phyloP scores from a whole-genome alignment of 2,888 invertebrate species.

The Anaspis maculata region DNA sequence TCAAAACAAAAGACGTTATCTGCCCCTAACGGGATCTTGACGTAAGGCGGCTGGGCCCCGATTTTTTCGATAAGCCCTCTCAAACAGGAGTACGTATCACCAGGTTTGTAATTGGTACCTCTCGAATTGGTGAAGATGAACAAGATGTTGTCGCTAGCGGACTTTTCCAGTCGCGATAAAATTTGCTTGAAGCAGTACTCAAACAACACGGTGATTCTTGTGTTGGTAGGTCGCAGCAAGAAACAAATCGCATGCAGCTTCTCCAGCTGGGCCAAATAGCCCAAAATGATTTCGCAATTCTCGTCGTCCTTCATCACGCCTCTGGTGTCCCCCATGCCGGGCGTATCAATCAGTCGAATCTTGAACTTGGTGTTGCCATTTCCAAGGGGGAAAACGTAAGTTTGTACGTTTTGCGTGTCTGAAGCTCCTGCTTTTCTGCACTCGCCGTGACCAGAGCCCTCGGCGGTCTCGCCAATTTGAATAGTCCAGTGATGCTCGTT shows the following conservation, averaged over 20 bases:
- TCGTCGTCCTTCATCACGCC: slow-evolving; percentile 23
- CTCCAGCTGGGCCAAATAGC: slow-evolving; percentile 27
- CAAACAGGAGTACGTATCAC: slow-evolving; percentile 27
- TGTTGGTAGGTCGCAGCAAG: slow-evolving; percentile 28
- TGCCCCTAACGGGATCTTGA: slow-evolving; percentile 21
- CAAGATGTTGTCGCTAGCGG: slow-evolving; percentile 32
- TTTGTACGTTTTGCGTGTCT: slow-evolving; percentile 23
- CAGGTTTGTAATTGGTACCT: slow-evolving; percentile 28
- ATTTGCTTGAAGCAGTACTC: slow-evolving; percentile 34
- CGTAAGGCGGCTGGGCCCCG: slow-evolving; percentile 21
- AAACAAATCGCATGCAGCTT: slow-evolving; percentile 33
- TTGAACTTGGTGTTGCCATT: slow-evolving; percentile 17
- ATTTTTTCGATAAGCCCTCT: slow-evolving; percentile 24
- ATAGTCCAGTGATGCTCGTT: slow-evolving; percentile 18
- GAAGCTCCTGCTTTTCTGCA: slow-evolving; percentile 18
- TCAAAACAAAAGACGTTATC: slow-evolving; percentile 35
- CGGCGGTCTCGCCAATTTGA: slow-evolving; percentile 21
- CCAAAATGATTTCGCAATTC: slow-evolving; percentile 30
- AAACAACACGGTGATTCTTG: slow-evolving; percentile 30
- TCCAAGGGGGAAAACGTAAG: slow-evolving; percentile 23
- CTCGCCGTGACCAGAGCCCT: slow-evolving; percentile 21
- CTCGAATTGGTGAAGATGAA: slow-evolving; percentile 35
- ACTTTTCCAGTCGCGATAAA: slow-evolving; percentile 33
- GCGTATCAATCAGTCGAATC: slow-evolving; percentile 34
- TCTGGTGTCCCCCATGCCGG: slow-evolving; percentile 31